Base-by-base conservation (phyloP, 1,140 invertebrate species). In the Campoletis sonorensis region DNA sequence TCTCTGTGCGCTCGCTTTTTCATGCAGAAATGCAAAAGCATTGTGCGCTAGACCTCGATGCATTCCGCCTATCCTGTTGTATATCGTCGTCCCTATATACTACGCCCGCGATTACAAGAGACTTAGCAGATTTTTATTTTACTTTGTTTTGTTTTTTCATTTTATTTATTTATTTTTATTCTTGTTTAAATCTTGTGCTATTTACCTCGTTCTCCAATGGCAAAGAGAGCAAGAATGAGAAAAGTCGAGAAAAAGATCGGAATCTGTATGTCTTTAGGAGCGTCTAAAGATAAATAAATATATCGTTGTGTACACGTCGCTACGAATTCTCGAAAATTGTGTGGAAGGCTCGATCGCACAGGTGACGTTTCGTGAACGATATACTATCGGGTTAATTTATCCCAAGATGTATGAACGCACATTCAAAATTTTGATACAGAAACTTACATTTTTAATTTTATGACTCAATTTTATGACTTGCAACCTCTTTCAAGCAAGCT, bases 1-100 rank as follows among this genome's bases (percentile, higher is more conserved):
- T 64, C n/a, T 64, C n/a, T 75, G n/a, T 54, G 72, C 33, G 72
- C 51, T 40, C 16, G 40, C 77, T 82, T 82, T 82, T 68, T 82
- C n/a, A 82, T 82, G 81, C 81, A 79, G 68, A 82, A 82, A 79
- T 81, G 51, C 23, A 40, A 37, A 45, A 61, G 58, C 64, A 78
- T 79, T 82, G 81, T 82, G 77, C 76, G 67, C 68, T 45, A 33
- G 72, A 75, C 72, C 72, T 54, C 40, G 72, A 15, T 30, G 79
- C 79, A 80, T 75, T 75, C 72, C 72, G 23, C 72, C 67, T 64
- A 64, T 64, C 61, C 11, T 64, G 61, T 64, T 64, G 61, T 64
- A 23, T 71, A 80, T 80, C 79, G 79, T 72, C 33, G 76, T 68
- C 79, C 33, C 79, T 40, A n/a, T n/a, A n/a, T n/a, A 27, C 61